These are phyloP conservation scores for Pongo abelii DNA, from an alignment of 2,113 vertebrate species.

Conservation along the genomic window DNA sequence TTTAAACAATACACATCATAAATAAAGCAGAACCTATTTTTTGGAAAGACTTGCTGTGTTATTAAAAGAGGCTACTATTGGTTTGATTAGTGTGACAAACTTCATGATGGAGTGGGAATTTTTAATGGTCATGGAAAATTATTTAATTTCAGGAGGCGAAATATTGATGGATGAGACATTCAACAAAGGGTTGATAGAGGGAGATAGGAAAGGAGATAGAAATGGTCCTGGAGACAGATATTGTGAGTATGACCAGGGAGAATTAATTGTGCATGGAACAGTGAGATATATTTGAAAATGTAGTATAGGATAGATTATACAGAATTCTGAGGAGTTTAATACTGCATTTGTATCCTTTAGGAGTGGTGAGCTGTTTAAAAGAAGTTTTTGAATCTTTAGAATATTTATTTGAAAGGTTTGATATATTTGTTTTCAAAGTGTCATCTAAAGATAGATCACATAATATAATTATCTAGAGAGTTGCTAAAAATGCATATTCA, in stretches of 20 bases:
- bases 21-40: not conserved
- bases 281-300: not conserved
- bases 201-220: not conserved
- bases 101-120: not conserved
- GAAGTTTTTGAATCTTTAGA: not conserved
- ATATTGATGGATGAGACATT: conserved; percentile 25
- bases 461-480: not conserved
- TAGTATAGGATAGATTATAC: not conserved
- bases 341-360: not conserved
- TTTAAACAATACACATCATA: not conserved
- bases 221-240: not conserved
- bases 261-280: not conserved
- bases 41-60: not conserved
- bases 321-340: not conserved
- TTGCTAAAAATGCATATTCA: not conserved
- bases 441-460: not conserved
- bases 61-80: not conserved
- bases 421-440: not conserved
- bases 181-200: not conserved
- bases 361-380: not conserved
- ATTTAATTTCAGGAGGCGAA: not conserved
- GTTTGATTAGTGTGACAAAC: not conserved
- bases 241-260: not conserved
- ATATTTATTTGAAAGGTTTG: not conserved
- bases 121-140: not conserved